Evolutionary conservation across 2,113 vertebrate genomes (phyloP).

Genomic region (Okapia johnstoni): DNA sequence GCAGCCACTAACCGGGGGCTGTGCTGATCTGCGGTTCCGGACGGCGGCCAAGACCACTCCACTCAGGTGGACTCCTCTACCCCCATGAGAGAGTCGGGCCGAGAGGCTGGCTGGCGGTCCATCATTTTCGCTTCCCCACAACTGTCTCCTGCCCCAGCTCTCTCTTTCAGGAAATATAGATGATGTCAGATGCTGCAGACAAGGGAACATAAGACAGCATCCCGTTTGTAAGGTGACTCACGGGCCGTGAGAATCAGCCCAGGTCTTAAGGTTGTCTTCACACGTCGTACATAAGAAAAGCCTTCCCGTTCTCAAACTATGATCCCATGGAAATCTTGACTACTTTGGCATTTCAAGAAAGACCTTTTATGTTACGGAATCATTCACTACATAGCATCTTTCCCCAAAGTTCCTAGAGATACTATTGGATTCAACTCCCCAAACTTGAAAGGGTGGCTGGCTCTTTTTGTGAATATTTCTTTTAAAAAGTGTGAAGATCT

Average conservation of each 20-base stretch:
- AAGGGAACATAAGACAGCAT: fast-evolving
- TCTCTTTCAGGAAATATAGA: neutral
- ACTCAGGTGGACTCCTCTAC: neutral
- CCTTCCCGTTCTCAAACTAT: fast-evolving
- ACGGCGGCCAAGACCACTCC: no score
- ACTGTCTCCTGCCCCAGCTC: neutral
- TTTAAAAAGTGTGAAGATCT: neutral
- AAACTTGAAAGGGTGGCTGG: neutral
- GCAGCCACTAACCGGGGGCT: neutral
- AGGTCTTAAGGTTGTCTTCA: neutral
- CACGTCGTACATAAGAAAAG: neutral
- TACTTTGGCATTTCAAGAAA: neutral
- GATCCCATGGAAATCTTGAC: no score
- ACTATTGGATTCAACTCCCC: neutral
- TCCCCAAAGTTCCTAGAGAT: neutral
- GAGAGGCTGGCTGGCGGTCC: fast-evolving
- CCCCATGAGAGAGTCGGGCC: neutral
- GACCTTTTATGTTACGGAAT: neutral
- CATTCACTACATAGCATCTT: neutral
- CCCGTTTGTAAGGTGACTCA: neutral
- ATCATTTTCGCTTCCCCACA: fast-evolving
- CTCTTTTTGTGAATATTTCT: neutral
- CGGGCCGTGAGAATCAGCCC: neutral
- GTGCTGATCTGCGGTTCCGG: neutral
- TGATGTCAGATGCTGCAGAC: fast-evolving